Percentiles rank a stretch among this genome's conserved stretches.
phyloP scores from a whole-genome alignment of 2,113 vertebrate genomes.

The Genyomyrus donnyi region DNA sequence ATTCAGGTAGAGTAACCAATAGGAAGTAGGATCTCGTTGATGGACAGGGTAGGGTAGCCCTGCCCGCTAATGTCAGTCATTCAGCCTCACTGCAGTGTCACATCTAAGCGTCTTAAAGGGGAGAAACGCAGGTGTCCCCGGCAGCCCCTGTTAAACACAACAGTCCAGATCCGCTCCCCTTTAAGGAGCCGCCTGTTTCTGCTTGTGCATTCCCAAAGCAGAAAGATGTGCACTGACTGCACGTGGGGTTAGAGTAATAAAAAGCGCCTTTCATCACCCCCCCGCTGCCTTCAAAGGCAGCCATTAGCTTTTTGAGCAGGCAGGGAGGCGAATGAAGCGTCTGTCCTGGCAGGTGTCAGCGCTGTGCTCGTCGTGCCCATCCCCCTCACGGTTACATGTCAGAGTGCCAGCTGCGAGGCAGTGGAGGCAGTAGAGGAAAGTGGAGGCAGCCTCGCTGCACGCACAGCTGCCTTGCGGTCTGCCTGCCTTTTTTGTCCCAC shows the following conservation, averaged over 20 bases:
- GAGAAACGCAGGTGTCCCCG: conserved; percentile 29
- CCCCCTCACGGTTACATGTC: not conserved
- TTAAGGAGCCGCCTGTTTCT: conserved; percentile 38
- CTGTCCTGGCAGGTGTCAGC: not conserved
- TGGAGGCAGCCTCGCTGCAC: not conserved
- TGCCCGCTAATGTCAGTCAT: not conserved
- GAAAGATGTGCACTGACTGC: conserved; percentile 17
- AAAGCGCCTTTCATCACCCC: conserved; percentile 53
- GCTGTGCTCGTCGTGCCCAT: not conserved
- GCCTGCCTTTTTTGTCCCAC: conserved; percentile 13
- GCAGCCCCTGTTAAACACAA: conserved; percentile 34
- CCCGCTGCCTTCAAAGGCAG: conserved; percentile 61
- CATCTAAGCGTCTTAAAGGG: not conserved
- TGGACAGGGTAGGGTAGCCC: not conserved
- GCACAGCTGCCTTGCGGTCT: conserved; percentile 4
- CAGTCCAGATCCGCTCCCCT: conserved; percentile 45
- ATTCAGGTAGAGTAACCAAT: not conserved
- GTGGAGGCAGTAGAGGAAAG: not conserved
- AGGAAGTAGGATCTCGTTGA: not conserved
- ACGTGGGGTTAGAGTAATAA: conserved; percentile 32
- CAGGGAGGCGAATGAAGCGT: not conserved
- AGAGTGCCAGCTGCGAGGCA: not conserved
- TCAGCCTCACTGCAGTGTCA: not conserved
- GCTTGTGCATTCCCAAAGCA: conserved; percentile 42
- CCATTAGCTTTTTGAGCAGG: conserved; percentile 38